A percentile compares a stretch with the other conserved stretches of the same genome.
phyloP scores from a whole-genome alignment of 2,888 invertebrate species.

The Allophyes oxyacanthae region DNA sequence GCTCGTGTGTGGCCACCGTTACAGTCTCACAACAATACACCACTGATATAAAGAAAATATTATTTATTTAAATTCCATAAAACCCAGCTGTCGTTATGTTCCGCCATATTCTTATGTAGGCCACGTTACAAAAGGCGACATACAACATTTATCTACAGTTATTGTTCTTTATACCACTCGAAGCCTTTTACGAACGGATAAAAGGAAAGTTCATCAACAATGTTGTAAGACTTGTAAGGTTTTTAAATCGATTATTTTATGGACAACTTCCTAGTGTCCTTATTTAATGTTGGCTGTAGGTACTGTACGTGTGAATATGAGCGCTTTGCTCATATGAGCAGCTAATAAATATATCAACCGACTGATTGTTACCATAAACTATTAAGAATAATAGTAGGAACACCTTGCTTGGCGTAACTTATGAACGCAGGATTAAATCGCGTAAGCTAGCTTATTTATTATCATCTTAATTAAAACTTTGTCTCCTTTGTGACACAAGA shows the following conservation, averaged over 20 bases:
- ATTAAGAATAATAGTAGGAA: slow-evolving; percentile 41
- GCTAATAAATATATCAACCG: slow-evolving; percentile 43
- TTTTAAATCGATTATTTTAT: slow-evolving; percentile 36
- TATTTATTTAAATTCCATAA: slow-evolving; percentile 87
- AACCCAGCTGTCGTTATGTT: slow-evolving; percentile 79
- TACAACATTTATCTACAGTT: slow-evolving; percentile 69
- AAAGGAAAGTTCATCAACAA: slow-evolving; percentile 62
- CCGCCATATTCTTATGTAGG: slow-evolving; percentile 77
- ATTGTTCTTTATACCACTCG: slow-evolving; percentile 68
- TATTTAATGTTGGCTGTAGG: slow-evolving; percentile 25
- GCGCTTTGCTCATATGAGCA: slow-evolving; percentile 39
- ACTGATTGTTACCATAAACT: slow-evolving; percentile 50
- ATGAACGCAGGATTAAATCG: slow-evolving; percentile 22
- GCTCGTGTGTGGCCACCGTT: slow-evolving; percentile 87
- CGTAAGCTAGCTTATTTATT: slow-evolving; percentile 23
- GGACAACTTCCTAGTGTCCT: slow-evolving; percentile 43
- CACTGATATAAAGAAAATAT: slow-evolving; percentile 89
- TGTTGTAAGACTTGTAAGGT: slow-evolving; percentile 26
- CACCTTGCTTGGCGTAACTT: slow-evolving; percentile 32
- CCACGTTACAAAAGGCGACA: slow-evolving; percentile 66
- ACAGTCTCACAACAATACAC: slow-evolving; percentile 84
- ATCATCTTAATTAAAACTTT: slow-evolving; percentile 20
- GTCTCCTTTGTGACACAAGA: slow-evolving; percentile 1
- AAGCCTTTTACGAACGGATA: slow-evolving; percentile 53
- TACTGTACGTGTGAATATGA: slow-evolving; percentile 42